Evolutionary conservation across 2,797 vertebrate genomes (phyloP), one percentile per base, ranked within the genome.

Genomic region (Pangasius macronema): DNA sequence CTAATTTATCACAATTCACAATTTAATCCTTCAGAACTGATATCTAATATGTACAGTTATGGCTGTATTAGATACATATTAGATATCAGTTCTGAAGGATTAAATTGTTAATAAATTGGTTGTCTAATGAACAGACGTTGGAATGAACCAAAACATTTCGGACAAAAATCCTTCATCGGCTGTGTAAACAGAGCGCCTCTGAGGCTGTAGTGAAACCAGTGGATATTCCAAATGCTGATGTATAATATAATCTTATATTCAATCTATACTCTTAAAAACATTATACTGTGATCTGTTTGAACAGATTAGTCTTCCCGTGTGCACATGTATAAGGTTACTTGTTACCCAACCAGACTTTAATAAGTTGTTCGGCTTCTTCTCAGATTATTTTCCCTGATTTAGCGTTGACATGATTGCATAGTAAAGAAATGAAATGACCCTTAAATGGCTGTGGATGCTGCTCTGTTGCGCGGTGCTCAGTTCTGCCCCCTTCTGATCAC

Each of bases 401-500:
- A 18, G 18, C 16, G 1, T 30, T 9, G 5, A 16, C 36, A 46
- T 82, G 11, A 46, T 30, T 49, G 27, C 20, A 7, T 6, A 53
- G 10, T 53, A 33, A 83, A 67, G 11, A 49, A 82, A 11, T 18
- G 1, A 82, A 82, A 33, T 51, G 30, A 65, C 4, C 14, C 27
- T 9, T 39, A 24, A 39, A 27, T 8, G 7, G 14, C 55, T 20
- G 24, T 42, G 1, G 18, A 30, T 10, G 53, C 10, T 57, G 20
- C 79, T 80, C 55, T 11, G 39, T 65, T 67, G 18, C 51, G 61
- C 82, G 5, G 4, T 39, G 39, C 79, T 80, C 55, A 22, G 39
- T 65, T 67, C n/a, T 83, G 61, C 82, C 82, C 61, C 3, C 61
- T 82, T 68, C 16, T 68, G 63, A 53, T 51, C 82, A 18, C 57